Conservation (phyloP, 2,113 vertebrate genomes). For the Heteronetta atricapilla region DNA sequence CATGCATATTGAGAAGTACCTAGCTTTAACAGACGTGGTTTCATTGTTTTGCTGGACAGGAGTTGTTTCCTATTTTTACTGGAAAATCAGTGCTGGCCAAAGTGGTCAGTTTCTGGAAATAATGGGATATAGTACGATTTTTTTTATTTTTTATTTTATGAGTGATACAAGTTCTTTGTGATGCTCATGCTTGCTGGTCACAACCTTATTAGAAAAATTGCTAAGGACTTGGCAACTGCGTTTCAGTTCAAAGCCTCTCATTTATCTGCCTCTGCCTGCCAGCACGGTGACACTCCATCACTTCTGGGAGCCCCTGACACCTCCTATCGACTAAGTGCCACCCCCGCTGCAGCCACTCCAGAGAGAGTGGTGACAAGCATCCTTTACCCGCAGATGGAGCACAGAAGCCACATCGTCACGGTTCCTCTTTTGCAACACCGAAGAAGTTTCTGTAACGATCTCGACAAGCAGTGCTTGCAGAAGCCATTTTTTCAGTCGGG, state of each 20-base stretch:
- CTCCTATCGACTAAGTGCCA: background rate
- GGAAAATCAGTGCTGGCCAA: background rate
- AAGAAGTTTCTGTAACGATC: background rate
- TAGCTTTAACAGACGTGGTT: background rate
- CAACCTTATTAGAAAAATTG: constrained; percentile 8
- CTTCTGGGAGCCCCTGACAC: background rate
- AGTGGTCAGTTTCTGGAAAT: background rate
- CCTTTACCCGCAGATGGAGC: background rate
- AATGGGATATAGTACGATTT: background rate
- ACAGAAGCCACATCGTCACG: background rate
- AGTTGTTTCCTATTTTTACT: background rate
- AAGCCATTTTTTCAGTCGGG: background rate
- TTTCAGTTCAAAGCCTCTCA: constrained; percentile 3
- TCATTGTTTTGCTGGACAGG: background rate
- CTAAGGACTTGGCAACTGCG: background rate
- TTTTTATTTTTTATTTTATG: background rate
- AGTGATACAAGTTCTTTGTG: background rate
- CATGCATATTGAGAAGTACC: background rate
- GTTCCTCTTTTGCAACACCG: background rate
- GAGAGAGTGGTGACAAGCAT: background rate
- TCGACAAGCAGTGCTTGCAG: accelerated
- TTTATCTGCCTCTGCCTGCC: background rate
- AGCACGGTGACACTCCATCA: background rate
- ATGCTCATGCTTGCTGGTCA: background rate
- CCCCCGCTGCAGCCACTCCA: background rate